These are phyloP conservation scores for Fabriciana adippe DNA, from an alignment of 2,888 invertebrate species.

Conservation along the genomic window DNA sequence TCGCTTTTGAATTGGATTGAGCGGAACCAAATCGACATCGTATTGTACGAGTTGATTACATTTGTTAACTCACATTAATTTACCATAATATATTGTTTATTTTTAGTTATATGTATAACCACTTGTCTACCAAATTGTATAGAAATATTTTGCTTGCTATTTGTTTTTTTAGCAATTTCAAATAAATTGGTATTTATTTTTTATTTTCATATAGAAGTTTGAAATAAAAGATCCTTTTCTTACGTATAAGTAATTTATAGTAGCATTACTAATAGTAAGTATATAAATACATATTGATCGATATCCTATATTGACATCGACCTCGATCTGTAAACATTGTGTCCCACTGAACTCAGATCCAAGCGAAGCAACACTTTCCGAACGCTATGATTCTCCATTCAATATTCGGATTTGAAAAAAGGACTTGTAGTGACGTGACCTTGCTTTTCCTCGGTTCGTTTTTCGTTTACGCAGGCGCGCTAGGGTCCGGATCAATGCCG, in stretches of 20 bases:
- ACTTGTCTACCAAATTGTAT: no score
- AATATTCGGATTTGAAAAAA: slow-evolving; percentile 78
- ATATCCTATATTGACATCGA: slow-evolving; percentile 30
- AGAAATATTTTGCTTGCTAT: no score
- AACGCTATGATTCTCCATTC: slow-evolving; percentile 75
- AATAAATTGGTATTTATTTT: no score
- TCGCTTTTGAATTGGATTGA: slow-evolving; percentile 54
- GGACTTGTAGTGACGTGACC: slow-evolving; percentile 78
- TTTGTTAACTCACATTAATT: slow-evolving; percentile 8
- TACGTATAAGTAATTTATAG: neutral
- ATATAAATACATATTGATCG: neutral
- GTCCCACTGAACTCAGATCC: slow-evolving; percentile 61
- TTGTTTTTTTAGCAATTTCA: no score
- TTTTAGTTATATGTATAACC: no score
- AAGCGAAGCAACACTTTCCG: slow-evolving; percentile 61
- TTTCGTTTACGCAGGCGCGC: slow-evolving; percentile 80
- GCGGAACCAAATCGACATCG: slow-evolving; percentile 19
- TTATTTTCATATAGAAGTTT: no score
- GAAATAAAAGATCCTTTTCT: no score
- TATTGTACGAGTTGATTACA: slow-evolving; percentile 14
- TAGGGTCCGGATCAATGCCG: slow-evolving; percentile 76
- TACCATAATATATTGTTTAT: neutral
- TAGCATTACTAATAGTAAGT: neutral
- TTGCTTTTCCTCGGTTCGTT: slow-evolving; percentile 76
- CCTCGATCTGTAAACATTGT: slow-evolving; percentile 38